Conservation (phyloP, 1,140 invertebrate species). For the Cydia fagiglandana region DNA sequence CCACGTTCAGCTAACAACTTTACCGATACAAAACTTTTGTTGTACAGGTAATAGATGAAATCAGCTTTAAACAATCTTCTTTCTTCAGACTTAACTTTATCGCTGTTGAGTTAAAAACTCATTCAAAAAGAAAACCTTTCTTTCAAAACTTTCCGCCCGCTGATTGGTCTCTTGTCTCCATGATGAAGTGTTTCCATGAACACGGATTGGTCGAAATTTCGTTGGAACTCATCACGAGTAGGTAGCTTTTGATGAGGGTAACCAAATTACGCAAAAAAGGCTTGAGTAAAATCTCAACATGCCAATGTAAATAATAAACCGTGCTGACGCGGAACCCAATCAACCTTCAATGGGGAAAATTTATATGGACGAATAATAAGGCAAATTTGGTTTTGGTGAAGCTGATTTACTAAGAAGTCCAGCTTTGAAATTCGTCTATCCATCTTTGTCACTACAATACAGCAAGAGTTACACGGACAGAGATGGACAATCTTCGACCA, state of each 20-base stretch:
- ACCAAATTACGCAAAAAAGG: slow-evolving; percentile 46
- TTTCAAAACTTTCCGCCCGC: neutral
- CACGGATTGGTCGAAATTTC: slow-evolving; percentile 33
- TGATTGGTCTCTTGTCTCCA: neutral
- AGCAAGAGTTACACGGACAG: too few species aligned
- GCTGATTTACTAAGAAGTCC: too few species aligned
- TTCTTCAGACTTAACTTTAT: too few species aligned
- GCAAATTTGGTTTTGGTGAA: neutral
- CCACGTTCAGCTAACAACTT: too few species aligned
- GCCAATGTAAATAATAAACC: slow-evolving; percentile 15
- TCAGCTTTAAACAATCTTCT: too few species aligned
- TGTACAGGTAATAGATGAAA: too few species aligned
- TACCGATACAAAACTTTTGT: too few species aligned
- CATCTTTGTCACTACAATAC: too few species aligned
- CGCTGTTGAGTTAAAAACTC: too few species aligned
- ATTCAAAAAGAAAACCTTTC: too few species aligned
- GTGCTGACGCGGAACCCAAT: neutral
- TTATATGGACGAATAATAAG: neutral
- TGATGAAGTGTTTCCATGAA: slow-evolving; percentile 33
- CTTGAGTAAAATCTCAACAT: slow-evolving; percentile 39
- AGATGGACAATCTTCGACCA: too few species aligned
- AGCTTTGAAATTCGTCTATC: too few species aligned
- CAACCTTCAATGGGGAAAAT: neutral
- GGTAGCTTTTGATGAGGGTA: slow-evolving; percentile 43
- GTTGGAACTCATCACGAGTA: slow-evolving; percentile 40